A percentile compares a stretch with the other conserved stretches of the same genome.
These are phyloP conservation scores for Cyanistes caeruleus DNA, from an alignment of 2,113 vertebrate genomes.

Conservation along the genomic window DNA sequence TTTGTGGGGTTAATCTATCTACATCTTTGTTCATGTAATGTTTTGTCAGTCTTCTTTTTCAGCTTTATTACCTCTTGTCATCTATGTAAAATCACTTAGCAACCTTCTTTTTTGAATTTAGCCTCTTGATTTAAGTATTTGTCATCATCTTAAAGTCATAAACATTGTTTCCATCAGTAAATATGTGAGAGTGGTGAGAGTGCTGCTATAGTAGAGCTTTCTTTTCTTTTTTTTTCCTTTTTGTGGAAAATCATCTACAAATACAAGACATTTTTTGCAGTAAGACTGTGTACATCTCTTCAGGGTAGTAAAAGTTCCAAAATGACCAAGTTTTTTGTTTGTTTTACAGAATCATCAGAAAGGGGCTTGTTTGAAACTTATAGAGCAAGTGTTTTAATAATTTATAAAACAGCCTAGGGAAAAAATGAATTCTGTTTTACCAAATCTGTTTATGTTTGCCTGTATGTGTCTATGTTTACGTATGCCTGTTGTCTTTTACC, in stretches of 20 bases:
- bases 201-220: neutral
- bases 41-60: neutral
- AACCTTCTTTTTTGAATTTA: neutral
- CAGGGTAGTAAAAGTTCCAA: neutral
- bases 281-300: neutral
- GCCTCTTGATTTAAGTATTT: neutral
- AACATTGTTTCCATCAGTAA: neutral
- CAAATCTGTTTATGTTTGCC: neutral
- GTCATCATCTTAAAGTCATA: neutral
- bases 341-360: neutral
- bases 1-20: neutral
- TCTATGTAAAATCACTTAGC: neutral
- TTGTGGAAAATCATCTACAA: neutral
- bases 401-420: neutral
- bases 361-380: neutral
- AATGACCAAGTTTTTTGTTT: neutral
- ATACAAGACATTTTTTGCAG: neutral
- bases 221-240: neutral
- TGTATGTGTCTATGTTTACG: neutral
- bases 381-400: neutral
- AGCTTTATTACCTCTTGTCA: neutral
- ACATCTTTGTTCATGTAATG: neutral
- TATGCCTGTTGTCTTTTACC: neutral
- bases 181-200: neutral
- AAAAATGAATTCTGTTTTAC: neutral